Conservation (phyloP, 2,113 vertebrate species). For the Erythrolamprus reginae region DNA sequence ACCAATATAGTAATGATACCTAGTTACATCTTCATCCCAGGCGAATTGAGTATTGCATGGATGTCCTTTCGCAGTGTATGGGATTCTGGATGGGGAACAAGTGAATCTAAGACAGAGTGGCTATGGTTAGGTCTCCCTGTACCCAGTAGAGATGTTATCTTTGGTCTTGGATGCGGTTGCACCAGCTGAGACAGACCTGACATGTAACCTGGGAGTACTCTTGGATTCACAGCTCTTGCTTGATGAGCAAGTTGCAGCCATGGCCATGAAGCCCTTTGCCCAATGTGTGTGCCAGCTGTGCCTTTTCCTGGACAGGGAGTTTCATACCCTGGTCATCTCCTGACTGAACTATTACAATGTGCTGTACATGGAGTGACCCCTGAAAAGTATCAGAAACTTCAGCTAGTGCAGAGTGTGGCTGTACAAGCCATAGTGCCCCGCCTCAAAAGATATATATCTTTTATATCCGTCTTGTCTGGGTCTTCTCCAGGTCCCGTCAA, state of each 20-base stretch:
- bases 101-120: background rate
- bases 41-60: too few species aligned
- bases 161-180: too few species aligned
- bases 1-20: background rate
- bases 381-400: background rate
- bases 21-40: background rate
- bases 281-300: background rate
- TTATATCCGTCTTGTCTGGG: too few species aligned
- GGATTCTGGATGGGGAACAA: background rate
- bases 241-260: too few species aligned
- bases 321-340: background rate
- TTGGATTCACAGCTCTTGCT: too few species aligned
- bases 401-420: background rate
- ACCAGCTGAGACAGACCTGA: too few species aligned
- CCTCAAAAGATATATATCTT: too few species aligned
- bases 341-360: background rate
- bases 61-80: background rate
- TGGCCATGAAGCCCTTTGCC: background rate
- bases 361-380: background rate
- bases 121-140: background rate
- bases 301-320: background rate
- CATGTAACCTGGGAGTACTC: too few species aligned
- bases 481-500: too few species aligned
- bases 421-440: fast-evolving
- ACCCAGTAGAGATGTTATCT: too few species aligned